Evolutionary conservation across 2,888 invertebrate species (phyloP).

Genomic region (Melieria omissa): DNA sequence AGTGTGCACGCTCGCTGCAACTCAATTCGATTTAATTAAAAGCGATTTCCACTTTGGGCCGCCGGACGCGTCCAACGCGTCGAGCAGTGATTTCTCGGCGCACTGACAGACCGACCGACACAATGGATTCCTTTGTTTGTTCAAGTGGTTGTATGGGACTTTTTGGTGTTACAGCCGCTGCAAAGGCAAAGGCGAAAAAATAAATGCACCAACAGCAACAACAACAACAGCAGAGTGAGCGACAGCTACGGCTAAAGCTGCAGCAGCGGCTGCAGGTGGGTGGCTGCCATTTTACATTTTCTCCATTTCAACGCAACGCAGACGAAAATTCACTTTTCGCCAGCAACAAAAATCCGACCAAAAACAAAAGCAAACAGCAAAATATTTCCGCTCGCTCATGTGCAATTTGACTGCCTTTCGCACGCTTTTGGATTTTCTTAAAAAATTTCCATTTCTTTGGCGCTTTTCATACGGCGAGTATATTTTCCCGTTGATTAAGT

Average conservation of each 20-base stretch:
- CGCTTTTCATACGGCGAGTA: background rate
- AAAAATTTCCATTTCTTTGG: background rate
- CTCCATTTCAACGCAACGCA: background rate
- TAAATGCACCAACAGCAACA: background rate
- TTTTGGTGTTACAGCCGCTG: background rate
- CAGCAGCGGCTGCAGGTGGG: background rate
- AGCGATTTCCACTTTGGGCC: slow-evolving; percentile 47
- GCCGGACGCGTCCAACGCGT: slow-evolving; percentile 1
- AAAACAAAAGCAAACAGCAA: background rate
- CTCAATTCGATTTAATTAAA: slow-evolving; percentile 52
- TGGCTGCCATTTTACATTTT: background rate
- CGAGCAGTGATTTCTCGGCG: slow-evolving; percentile 20
- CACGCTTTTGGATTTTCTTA: slow-evolving; percentile 22
- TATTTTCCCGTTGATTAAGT: slow-evolving; percentile 52
- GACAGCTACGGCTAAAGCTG: background rate
- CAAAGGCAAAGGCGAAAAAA: no score
- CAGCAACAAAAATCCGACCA: background rate
- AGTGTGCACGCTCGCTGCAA: slow-evolving; percentile 37
- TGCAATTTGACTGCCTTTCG: no score
- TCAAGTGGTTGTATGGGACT: background rate
- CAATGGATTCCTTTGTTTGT: no score
- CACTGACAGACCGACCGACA: background rate
- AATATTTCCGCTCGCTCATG: no score
- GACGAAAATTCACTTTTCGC: background rate
- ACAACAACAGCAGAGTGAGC: background rate